phyloP scores from a whole-genome alignment of 2,113 vertebrate species.

The Petrocephalus microphthalmus region DNA sequence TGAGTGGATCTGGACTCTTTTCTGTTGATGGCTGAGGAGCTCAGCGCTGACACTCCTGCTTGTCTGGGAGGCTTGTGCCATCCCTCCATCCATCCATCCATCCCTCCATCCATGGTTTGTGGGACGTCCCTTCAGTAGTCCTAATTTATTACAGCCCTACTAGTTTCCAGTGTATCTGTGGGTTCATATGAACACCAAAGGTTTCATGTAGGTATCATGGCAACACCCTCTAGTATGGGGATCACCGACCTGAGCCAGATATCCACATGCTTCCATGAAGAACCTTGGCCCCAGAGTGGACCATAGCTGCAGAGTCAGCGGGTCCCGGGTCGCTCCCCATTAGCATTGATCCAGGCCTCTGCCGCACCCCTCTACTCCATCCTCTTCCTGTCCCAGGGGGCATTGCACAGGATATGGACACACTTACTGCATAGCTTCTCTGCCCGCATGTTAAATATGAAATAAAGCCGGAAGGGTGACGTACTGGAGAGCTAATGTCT shows the following conservation, averaged over 20 bases:
- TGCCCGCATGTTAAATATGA: not conserved
- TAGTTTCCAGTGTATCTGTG: not conserved
- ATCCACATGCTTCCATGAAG: too few species aligned
- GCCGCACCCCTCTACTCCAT: not conserved
- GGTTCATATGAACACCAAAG: not conserved
- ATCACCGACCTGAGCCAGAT: not conserved
- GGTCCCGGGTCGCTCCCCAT: not conserved
- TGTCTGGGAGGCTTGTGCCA: not conserved
- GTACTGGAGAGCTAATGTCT: not conserved
- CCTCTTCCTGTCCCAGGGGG: not conserved
- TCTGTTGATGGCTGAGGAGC: not conserved
- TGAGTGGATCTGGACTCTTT: not conserved
- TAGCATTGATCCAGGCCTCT: not conserved
- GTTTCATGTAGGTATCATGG: not conserved
- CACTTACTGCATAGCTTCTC: not conserved
- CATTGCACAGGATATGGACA: not conserved
- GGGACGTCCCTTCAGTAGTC: not conserved
- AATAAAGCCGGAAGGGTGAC: not conserved
- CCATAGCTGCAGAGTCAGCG: not conserved
- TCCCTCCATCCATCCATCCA: not conserved
- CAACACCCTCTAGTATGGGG: not conserved
- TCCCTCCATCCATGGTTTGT: not conserved
- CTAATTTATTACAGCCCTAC: too few species aligned
- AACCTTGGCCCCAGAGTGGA: too few species aligned
- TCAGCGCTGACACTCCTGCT: not conserved